Evolutionary conservation across 2,888 invertebrate genomes (phyloP).

Genomic region (Dryocosmus kuriphilus): DNA sequence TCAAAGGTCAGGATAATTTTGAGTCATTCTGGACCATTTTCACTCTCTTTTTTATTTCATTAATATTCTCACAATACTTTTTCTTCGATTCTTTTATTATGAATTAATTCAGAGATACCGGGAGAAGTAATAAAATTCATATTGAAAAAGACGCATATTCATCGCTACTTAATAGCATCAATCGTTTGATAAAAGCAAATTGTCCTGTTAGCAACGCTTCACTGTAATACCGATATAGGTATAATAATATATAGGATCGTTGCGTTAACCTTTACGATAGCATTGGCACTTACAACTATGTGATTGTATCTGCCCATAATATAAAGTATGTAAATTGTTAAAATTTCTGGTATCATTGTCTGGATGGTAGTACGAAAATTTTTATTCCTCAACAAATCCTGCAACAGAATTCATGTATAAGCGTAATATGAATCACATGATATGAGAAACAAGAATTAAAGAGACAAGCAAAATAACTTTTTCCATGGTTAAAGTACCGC

Average conservation of each 20-base stretch:
- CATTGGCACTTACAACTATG: slow-evolving; percentile 18
- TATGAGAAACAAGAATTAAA: too few relatives aligned
- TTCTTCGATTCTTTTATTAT: background rate
- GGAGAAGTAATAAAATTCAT: background rate
- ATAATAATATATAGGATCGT: background rate
- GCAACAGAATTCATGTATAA: too few relatives aligned
- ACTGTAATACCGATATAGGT: background rate
- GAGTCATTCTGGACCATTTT: background rate
- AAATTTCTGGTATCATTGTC: background rate
- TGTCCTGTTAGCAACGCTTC: slow-evolving; percentile 22
- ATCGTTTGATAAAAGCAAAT: slow-evolving; percentile 37
- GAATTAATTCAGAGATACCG: too few relatives aligned
- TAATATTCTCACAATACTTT: background rate
- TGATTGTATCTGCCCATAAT: background rate
- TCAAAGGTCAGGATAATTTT: slow-evolving; percentile 30
- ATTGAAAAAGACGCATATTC: slow-evolving; percentile 32
- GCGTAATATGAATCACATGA: too few relatives aligned
- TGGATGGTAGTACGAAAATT: background rate
- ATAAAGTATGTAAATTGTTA: background rate
- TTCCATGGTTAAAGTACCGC: too few relatives aligned
- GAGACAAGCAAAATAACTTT: too few relatives aligned
- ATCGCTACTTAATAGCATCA: slow-evolving; percentile 33
- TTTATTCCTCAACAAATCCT: background rate
- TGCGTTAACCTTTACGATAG: slow-evolving; percentile 31
- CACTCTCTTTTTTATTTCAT: background rate